phyloP scores from a whole-genome alignment of 2,797 vertebrate species.

The Sebastes steindachneri region DNA sequence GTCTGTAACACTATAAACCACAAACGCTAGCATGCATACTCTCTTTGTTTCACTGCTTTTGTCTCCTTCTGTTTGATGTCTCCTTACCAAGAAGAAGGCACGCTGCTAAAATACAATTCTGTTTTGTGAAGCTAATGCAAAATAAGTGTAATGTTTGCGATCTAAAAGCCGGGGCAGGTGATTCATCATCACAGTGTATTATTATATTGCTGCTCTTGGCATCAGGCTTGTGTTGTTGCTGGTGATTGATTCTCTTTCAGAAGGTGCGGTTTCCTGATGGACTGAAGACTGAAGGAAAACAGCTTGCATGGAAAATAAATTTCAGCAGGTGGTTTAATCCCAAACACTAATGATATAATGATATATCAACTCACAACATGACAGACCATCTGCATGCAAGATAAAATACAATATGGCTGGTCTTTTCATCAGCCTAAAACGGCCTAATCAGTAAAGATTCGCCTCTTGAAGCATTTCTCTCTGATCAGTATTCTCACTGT shows the following conservation, averaged over 20 bases:
- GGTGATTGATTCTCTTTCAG: background rate
- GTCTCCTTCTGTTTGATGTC: background rate
- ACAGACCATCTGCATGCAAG: background rate
- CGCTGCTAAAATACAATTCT: fast-evolving
- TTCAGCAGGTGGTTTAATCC: background rate
- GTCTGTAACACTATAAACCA: background rate
- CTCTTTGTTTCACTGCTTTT: background rate
- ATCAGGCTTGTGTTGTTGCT: background rate
- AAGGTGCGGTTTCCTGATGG: background rate
- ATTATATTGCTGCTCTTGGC: background rate
- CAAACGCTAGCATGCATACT: background rate
- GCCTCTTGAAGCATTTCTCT: background rate
- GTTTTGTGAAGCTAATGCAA: background rate
- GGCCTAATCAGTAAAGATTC: background rate
- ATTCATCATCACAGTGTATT: background rate
- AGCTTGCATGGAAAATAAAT: background rate
- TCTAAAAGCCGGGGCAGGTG: background rate
- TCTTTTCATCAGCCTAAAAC: background rate
- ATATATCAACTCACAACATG: background rate
- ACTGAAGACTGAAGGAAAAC: background rate
- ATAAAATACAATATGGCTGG: background rate
- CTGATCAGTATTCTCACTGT: background rate
- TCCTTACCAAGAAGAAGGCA: no score
- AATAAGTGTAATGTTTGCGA: background rate
- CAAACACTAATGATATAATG: background rate